Evolutionary conservation across 2,113 vertebrate species (phyloP).

Genomic region (Pycnonotus jocosus): DNA sequence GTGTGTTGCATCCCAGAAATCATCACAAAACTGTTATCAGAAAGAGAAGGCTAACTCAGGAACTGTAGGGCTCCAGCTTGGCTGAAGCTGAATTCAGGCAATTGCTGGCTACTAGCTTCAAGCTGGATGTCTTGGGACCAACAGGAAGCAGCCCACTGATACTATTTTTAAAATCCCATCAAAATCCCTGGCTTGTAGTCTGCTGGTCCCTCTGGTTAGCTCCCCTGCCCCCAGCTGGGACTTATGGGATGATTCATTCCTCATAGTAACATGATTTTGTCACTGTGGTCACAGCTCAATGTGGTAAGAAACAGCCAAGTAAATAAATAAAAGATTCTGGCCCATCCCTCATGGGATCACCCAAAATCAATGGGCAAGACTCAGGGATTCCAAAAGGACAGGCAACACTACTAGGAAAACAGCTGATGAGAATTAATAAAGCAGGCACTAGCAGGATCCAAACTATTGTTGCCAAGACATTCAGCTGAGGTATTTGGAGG

Average conservation of each 20-base stretch:
- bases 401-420: not conserved
- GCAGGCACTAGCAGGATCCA: not conserved
- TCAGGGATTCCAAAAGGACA: not conserved
- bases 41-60: not conserved
- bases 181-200: not conserved
- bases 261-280: not conserved
- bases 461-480: not conserved
- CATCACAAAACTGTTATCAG: not conserved
- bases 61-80: not conserved
- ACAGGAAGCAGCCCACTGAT: not conserved
- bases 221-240: not conserved
- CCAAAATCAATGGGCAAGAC: not conserved
- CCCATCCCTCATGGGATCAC: not conserved
- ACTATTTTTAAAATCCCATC: not conserved
- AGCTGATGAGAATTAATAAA: constrained; percentile 8
- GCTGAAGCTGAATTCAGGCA: not conserved
- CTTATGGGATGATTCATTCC: not conserved
- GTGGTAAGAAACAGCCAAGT: not conserved
- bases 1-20: not conserved
- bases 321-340: not conserved
- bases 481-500: not conserved
- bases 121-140: not conserved
- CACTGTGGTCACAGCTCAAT: not conserved
- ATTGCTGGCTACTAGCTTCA: not conserved
- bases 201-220: not conserved